Base-by-base conservation (phyloP, 2,797 vertebrate genomes). In the Paguma larvata region DNA sequence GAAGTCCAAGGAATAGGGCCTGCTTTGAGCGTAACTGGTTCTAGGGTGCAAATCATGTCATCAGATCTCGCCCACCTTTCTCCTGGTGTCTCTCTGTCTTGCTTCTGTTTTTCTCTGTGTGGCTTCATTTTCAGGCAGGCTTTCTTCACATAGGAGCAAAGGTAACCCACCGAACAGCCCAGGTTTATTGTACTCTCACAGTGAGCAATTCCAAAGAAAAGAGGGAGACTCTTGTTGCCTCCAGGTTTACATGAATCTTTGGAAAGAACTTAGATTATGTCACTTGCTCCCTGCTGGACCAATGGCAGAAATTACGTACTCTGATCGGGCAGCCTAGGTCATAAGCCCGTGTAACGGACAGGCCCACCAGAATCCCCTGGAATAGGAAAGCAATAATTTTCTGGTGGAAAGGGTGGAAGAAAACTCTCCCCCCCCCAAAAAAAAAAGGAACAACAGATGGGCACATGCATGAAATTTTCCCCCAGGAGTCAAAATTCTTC, bases 401-500 rank as follows among this genome's bases (percentile, higher is more conserved):
- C 53, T 84, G 56, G 79, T 68, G 9, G 85, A 93, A 73, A 62
- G 44, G 32, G 34, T 59, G 46, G 38, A n/a, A 68, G 89, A 97
- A 82, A 46, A 82, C 30, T 27, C 72, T 70, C 46, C 27, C 23
- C 0, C 1, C 11, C 65, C 25, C 13, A 3, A 4, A 11, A 53
- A 4, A 11, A 53, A 53, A 84, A 89, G 87, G 53, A 85, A 79
- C 23, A 82, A 79, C 27, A 82, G 65, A 89, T 79, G 77, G 41
- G 15, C 41, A 27, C 48, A 86, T 83, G 18, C 0, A 9, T 79
- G 72, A 85, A 16, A 75, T 63, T 75, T 92, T 48, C 77, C 41
- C 79, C n/a, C 51, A 51, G 56, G 65, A 73, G 53, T 95, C 65
- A 82, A 94, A 97, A 51, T 68, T 92, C 48, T 85, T 95, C 72